Evolutionary conservation across 2,888 invertebrate genomes (phyloP), one percentile per base, ranked within the genome.

Genomic region (Shargacucullia verbasci): DNA sequence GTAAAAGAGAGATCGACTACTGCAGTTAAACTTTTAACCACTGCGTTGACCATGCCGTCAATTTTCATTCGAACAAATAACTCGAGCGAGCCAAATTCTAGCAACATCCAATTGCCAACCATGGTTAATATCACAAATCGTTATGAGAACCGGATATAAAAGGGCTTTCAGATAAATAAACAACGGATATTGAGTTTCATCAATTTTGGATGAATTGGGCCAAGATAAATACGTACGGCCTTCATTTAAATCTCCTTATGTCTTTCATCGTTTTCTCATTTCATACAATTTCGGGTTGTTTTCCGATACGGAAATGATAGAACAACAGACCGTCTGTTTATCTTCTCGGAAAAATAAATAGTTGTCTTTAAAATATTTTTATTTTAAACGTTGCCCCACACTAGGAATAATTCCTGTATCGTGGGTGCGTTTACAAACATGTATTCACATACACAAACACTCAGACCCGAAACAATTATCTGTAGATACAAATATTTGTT

Each of bases 131-230:
- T 66, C 48, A 27, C 37, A 46, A 57, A 59, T 63, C 54, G 53
- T 63, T 62, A 65, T 41, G 50, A 54, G 57, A 55, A 58, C 58
- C 62, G 64, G 61, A 75, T 75, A 70, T 73, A 68, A 52, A 70
- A 73, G 68, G 64, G 63, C 65, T 68, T 68, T 59, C 53, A 59
- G 58, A 61, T 75, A 71, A 73, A 78, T 73, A 77, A 75, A 73
- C 70, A 68, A 56, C 66, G 73, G 76, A 75, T 77, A 78, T 78
- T 73, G 71, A 63, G 62, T 69, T 73, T 70, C 65, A 69, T 62
- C 55, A 75, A 62, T 46, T 68, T 73, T 59, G 57, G 59, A 58
- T 40, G 41, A 49, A 62, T 54, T 58, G 54, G 59, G 49, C 35
- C 6, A 59, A 65, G 49, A 69, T 61, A 70, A 74, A 66, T 58